Percentiles rank a stretch among this genome's conserved stretches.
phyloP scores from a whole-genome alignment of 2,797 vertebrate genomes.

The Crocidura indochinensis region DNA sequence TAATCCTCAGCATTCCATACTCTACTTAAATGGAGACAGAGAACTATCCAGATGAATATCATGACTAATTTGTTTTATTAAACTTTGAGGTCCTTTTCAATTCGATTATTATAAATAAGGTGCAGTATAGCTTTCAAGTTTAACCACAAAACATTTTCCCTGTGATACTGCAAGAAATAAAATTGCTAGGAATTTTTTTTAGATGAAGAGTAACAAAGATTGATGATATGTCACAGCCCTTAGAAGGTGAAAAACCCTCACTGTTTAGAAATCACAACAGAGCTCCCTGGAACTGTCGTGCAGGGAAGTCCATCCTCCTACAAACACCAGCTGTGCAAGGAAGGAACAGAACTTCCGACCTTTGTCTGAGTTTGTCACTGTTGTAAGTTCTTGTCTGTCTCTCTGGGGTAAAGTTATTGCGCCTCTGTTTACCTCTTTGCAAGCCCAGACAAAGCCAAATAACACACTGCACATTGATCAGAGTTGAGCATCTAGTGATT shows the following conservation, averaged over 20 bases:
- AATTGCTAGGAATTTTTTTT: slow-evolving; percentile 1
- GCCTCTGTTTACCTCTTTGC: slow-evolving; percentile 78
- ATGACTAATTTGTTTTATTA: background rate
- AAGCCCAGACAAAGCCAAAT: slow-evolving; percentile 65
- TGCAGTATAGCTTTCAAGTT: background rate
- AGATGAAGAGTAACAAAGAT: background rate
- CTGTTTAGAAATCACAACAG: background rate
- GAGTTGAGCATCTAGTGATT: slow-evolving; percentile 37
- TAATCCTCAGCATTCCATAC: background rate
- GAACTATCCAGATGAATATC: background rate
- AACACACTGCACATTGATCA: background rate
- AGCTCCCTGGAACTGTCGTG: background rate
- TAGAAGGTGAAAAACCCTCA: background rate
- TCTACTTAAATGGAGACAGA: background rate
- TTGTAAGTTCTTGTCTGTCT: slow-evolving; percentile 29
- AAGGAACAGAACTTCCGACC: slow-evolving; percentile 38
- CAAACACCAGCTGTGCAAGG: too few species aligned
- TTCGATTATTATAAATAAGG: slow-evolving; percentile 21
- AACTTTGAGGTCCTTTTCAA: background rate
- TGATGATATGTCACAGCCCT: slow-evolving; percentile 4
- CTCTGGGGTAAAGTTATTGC: background rate
- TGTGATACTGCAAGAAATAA: background rate
- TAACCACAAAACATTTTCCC: slow-evolving; percentile 25
- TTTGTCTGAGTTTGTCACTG: slow-evolving; percentile 57
- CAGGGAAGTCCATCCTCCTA: background rate